Conservation (phyloP, 2,113 vertebrate genomes). For the Pseudorasbora parva region DNA sequence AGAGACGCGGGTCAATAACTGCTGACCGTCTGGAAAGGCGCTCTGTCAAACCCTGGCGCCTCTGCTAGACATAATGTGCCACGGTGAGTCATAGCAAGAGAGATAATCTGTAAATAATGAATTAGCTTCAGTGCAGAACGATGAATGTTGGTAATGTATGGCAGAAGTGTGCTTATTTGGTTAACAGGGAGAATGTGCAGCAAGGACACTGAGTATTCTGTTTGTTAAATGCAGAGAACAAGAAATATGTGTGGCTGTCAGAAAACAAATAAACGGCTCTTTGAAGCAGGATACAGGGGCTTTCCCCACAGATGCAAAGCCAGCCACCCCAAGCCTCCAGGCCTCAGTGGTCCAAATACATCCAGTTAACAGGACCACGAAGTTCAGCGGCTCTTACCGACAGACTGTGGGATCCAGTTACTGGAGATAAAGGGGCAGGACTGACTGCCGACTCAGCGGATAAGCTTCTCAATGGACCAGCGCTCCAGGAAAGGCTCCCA, state of each 20-base stretch:
- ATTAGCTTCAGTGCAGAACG: conserved; percentile 51
- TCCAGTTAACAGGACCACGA: conserved; percentile 57
- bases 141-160: conserved; percentile 50
- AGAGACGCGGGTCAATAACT: conserved; percentile 57
- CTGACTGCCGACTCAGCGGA: conserved; percentile 47
- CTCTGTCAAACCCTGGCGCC: conserved; percentile 61
- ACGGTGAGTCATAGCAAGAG: conserved; percentile 61
- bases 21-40: conserved; percentile 59
- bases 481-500: conserved; percentile 13
- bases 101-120: conserved; percentile 64
- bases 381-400: conserved; percentile 61
- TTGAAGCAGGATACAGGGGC: conserved; percentile 52
- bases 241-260: conserved; percentile 35
- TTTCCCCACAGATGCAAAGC: conserved; percentile 55
- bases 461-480: conserved; percentile 44
- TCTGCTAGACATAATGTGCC: conserved; percentile 61
- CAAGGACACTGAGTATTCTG: conserved; percentile 26
- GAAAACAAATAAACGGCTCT: conserved; percentile 46
- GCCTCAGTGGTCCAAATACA: conserved; percentile 59
- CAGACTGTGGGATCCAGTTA: conserved; percentile 55
- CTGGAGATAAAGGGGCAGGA: conserved; percentile 54
- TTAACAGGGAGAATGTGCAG: conserved; percentile 13
- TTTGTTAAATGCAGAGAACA: conserved; percentile 34
- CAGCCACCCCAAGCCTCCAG: conserved; percentile 50
- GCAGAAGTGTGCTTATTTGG: conserved; percentile 31